Conservation (phyloP, 1,140 invertebrate species). For the Dreissena polymorpha region DNA sequence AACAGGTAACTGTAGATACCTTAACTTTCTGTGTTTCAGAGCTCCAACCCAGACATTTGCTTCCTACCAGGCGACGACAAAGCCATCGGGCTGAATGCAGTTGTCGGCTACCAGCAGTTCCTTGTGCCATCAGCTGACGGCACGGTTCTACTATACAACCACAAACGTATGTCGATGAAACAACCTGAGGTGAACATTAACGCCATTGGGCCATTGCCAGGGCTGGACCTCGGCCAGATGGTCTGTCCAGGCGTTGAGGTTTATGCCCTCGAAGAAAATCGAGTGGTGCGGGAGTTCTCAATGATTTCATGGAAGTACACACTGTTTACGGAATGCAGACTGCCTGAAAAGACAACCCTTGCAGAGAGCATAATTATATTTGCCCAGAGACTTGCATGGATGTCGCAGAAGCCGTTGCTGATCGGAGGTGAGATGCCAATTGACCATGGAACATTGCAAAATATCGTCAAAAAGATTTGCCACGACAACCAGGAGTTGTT, state of each 20-base stretch:
- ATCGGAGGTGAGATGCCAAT: slow-evolving; percentile 39
- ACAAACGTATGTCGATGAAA: slow-evolving; percentile 11
- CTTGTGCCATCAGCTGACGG: neutral
- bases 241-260: slow-evolving; percentile 24
- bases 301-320: slow-evolving; percentile 33
- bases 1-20: too few relatives aligned
- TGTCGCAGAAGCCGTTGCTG: slow-evolving; percentile 23
- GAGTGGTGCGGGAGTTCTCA: slow-evolving; percentile 30
- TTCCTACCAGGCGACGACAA: slow-evolving; percentile 38
- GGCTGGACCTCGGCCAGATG: slow-evolving; percentile 18
- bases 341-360: neutral
- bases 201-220: slow-evolving; percentile 11
- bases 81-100: slow-evolving; percentile 10
- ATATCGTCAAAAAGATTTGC: slow-evolving; percentile 26
- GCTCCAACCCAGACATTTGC: slow-evolving; percentile 22
- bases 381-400: slow-evolving; percentile 19
- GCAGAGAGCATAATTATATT: slow-evolving; percentile 23
- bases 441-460: neutral
- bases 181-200: slow-evolving; percentile 28
- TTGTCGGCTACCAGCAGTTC: slow-evolving; percentile 25
- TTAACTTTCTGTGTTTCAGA: neutral
- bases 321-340: slow-evolving; percentile 1
- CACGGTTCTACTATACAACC: slow-evolving; percentile 30
- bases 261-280: neutral
- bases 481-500: slow-evolving; percentile 5